Evolutionary conservation across 2,113 vertebrate species (phyloP).

Genomic region (Pungitius pungitius): DNA sequence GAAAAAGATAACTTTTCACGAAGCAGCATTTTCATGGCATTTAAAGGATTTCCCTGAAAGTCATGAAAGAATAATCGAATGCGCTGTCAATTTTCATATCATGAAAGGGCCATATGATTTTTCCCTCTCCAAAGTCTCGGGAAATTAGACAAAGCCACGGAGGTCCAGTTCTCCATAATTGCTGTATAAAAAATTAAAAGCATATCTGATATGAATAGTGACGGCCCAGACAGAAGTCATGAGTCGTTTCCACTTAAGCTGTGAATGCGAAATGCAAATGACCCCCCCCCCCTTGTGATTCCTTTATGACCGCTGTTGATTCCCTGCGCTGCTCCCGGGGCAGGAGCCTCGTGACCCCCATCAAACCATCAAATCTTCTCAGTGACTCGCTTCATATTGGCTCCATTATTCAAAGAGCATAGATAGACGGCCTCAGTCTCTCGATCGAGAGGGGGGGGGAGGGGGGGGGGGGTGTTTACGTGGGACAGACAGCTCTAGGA

Average conservation of each 20-base stretch:
- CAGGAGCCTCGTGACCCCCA: slow-evolving; percentile 72
- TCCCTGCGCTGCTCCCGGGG: slow-evolving; percentile 60
- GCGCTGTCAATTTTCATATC: slow-evolving; percentile 63
- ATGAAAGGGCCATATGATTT: slow-evolving; percentile 63
- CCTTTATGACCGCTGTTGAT: slow-evolving; percentile 71
- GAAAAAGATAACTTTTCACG: slow-evolving; percentile 63
- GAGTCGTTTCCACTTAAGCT: slow-evolving; percentile 61
- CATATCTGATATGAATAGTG: slow-evolving; percentile 69
- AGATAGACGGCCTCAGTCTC: slow-evolving; percentile 47
- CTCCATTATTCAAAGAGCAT: slow-evolving; percentile 79
- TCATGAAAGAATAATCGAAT: slow-evolving; percentile 61
- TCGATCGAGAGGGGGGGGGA: slow-evolving; percentile 46
- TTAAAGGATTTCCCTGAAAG: slow-evolving; percentile 58
- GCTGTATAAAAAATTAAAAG: slow-evolving; percentile 77
- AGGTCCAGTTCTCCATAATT: slow-evolving; percentile 71
- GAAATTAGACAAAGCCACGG: slow-evolving; percentile 70
- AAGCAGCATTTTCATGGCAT: slow-evolving; percentile 63
- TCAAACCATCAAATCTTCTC: slow-evolving; percentile 73
- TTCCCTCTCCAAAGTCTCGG: slow-evolving; percentile 71
- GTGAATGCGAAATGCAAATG: slow-evolving; percentile 78
- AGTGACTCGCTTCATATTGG: slow-evolving; percentile 75
- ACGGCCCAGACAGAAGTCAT: slow-evolving; percentile 54
- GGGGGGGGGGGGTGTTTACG: slow-evolving; percentile 31
- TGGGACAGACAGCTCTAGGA: not conserved
- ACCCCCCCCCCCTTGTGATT: slow-evolving; percentile 65